phyloP scores from a whole-genome alignment of 2,797 vertebrate genomes.

The Pelodytes ibericus region DNA sequence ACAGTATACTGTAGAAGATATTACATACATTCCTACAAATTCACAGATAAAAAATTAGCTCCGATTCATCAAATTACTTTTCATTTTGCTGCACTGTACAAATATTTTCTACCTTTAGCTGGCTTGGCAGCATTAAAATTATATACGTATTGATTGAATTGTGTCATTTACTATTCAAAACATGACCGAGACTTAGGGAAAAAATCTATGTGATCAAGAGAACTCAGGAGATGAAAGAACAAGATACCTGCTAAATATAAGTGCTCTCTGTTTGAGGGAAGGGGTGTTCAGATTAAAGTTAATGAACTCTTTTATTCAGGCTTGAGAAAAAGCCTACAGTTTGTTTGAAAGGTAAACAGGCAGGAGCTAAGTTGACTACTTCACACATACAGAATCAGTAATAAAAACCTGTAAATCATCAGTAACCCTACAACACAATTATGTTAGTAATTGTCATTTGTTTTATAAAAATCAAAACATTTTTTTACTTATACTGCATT shows the following conservation, averaged over 20 bases:
- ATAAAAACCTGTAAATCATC: too few species aligned
- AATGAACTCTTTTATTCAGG: constrained; percentile 17
- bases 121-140: constrained; percentile 7
- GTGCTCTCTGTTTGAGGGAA: constrained; percentile 18
- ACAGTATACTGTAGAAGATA: neutral
- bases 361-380: neutral
- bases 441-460: too few species aligned
- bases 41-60: neutral
- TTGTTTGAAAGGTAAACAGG: neutral
- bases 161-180: constrained; percentile 36
- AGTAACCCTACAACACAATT: too few species aligned
- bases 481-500: too few species aligned
- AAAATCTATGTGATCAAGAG: constrained; percentile 46
- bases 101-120: neutral
- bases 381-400: too few species aligned
- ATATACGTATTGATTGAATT: constrained; percentile 29
- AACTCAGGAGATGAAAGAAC: constrained; percentile 39
- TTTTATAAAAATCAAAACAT: too few species aligned
- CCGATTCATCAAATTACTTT: neutral
- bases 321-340: neutral
- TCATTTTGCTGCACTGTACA: neutral
- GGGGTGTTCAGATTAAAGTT: constrained; percentile 27
- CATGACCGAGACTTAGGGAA: constrained; percentile 23
- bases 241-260: constrained; percentile 29
- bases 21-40: neutral